A percentile compares a stretch with the other conserved stretches of the same genome.
Evolutionary conservation across 2,797 vertebrate genomes (phyloP).

Genomic region (Leptodactylus fallax): DNA sequence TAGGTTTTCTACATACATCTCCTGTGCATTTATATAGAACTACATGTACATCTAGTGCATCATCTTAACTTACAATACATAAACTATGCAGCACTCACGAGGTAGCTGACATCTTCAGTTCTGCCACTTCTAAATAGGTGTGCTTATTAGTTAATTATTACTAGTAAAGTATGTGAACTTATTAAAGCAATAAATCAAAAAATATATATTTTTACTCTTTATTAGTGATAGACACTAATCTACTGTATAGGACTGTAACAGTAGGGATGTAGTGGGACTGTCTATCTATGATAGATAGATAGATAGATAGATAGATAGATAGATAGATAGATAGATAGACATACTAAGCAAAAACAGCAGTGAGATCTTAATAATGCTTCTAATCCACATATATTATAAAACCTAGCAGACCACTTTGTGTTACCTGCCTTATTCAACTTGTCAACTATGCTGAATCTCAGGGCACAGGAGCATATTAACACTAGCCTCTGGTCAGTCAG

Average conservation of each 20-base stretch:
- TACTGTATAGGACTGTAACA: no score
- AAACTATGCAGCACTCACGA: no score
- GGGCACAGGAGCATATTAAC: not conserved
- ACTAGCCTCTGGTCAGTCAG: constrained; percentile 29
- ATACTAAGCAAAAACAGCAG: not conserved
- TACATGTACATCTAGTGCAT: no score
- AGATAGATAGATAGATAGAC: not conserved
- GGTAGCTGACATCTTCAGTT: no score
- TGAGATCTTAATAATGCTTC: not conserved
- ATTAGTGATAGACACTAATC: not conserved
- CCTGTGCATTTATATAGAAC: no score
- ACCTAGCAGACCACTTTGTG: not conserved
- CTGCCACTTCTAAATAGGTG: no score
- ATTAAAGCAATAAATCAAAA: not conserved
- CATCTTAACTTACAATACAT: no score
- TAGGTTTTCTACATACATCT: not conserved
- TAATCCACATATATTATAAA: not conserved
- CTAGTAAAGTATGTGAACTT: not conserved
- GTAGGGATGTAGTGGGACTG: no score
- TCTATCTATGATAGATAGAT: not conserved
- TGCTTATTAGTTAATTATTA: no score
- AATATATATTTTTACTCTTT: no score
- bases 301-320: not conserved
- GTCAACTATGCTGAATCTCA: constrained; percentile 10
- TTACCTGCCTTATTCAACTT: not conserved